Percentiles rank a stretch among this genome's conserved stretches.
These are phyloP conservation scores for Paradoxurus hermaphroditus DNA, from an alignment of 2,113 vertebrate species.

Conservation along the genomic window DNA sequence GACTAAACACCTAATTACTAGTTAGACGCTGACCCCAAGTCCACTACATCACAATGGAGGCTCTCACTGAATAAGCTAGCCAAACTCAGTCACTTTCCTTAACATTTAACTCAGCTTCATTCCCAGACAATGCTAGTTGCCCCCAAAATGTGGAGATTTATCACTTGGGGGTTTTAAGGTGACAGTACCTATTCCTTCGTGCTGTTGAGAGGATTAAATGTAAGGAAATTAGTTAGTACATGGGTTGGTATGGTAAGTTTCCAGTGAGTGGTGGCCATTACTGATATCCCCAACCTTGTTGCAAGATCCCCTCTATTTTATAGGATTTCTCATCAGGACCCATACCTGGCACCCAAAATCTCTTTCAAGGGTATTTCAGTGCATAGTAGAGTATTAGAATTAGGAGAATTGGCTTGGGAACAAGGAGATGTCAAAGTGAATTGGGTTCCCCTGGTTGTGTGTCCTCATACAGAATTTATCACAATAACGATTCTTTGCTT, in stretches of 20 bases:
- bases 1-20: not conserved
- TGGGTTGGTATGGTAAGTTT: not conserved
- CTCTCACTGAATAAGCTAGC: not conserved
- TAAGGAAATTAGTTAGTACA: not conserved
- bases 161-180: rapidly evolving
- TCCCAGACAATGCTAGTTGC: not conserved
- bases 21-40: not conserved
- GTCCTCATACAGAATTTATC: rapidly evolving
- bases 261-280: not conserved
- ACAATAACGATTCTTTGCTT: not conserved
- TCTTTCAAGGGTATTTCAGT: not conserved
- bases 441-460: not conserved
- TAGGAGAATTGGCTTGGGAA: not conserved
- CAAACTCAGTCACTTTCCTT: not conserved
- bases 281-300: not conserved
- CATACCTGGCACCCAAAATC: not conserved
- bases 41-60: not conserved
- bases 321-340: not conserved
- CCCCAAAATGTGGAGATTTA: not conserved
- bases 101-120: not conserved
- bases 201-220: not conserved
- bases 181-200: not conserved
- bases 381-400: not conserved
- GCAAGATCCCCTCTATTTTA: not conserved
- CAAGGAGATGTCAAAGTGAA: too few species aligned